A percentile compares a stretch with the other conserved stretches of the same genome.
phyloP scores from a whole-genome alignment of 2,113 vertebrate genomes.

The Platanista minor region DNA sequence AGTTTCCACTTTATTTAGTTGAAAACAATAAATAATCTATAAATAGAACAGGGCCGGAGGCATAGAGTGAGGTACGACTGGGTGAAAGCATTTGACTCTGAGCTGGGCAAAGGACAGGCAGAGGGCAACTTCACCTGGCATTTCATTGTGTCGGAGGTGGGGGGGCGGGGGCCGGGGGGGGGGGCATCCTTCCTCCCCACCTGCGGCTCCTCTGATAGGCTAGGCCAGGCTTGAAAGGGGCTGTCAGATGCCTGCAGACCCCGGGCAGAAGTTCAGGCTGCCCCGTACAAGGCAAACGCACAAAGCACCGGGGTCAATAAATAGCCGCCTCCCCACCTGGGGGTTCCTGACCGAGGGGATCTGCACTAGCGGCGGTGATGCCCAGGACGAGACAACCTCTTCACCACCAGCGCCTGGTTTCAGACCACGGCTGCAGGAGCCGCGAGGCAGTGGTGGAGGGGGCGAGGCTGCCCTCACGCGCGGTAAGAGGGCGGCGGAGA shows the following conservation, averaged over 20 bases:
- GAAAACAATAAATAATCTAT: conserved; percentile 62
- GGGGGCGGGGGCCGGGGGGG: rapidly evolving
- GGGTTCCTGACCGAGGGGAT: not conserved
- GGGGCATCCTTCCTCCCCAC: not conserved
- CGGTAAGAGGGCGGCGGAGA: rapidly evolving
- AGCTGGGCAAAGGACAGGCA: not conserved
- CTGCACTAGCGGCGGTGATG: not conserved
- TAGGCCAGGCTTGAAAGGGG: rapidly evolving
- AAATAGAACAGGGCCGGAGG: conserved; percentile 23
- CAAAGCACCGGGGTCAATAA: not conserved
- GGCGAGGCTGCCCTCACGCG: rapidly evolving
- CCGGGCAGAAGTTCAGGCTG: not conserved
- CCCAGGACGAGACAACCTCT: not conserved
- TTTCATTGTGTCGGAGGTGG: no score
- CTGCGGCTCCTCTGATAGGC: not conserved
- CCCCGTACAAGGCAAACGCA: not conserved
- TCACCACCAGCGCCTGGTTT: not conserved
- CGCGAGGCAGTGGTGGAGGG: no score
- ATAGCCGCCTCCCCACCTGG: not conserved
- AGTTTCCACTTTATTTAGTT: conserved; percentile 52
- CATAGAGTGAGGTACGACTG: not conserved
- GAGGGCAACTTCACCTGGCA: not conserved
- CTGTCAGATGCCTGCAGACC: not conserved
- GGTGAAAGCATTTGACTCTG: not conserved
- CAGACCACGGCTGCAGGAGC: not conserved